A percentile compares a stretch with the other conserved stretches of the same genome.
These are phyloP conservation scores for Spodoptera picta DNA, from an alignment of 2,888 invertebrate species.

Conservation along the genomic window DNA sequence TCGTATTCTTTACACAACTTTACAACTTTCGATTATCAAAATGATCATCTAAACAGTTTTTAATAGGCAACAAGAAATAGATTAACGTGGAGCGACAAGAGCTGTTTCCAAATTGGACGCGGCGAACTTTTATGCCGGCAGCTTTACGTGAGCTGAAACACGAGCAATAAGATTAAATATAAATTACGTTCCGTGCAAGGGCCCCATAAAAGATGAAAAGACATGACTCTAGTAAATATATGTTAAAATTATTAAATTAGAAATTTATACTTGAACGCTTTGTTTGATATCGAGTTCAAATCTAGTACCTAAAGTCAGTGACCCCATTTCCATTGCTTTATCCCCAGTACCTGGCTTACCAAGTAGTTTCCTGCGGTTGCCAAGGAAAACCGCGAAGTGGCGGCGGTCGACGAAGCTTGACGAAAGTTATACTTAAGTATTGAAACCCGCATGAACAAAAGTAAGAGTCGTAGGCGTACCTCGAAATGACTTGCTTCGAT, in stretches of 20 bases:
- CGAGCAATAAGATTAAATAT: constrained; percentile 86
- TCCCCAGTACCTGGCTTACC: constrained; percentile 42
- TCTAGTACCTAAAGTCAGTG: constrained; percentile 14
- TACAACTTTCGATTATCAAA: constrained; percentile 27
- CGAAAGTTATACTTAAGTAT: constrained; percentile 49
- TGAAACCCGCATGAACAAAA: constrained; percentile 49
- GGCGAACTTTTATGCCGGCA: constrained; percentile 85
- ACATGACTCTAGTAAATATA: constrained; percentile 40
- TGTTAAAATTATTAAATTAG: constrained; percentile 10
- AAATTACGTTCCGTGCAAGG: constrained; percentile 80
- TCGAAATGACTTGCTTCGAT: constrained; percentile 25
- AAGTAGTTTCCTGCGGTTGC: constrained; percentile 47
- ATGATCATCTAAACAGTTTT: constrained; percentile 48
- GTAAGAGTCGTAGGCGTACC: constrained; percentile 32
- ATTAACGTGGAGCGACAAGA: constrained; percentile 70
- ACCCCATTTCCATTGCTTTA: constrained; percentile 44
- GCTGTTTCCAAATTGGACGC: constrained; percentile 81
- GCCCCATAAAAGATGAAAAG: constrained; percentile 67
- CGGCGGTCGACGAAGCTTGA: constrained; percentile 27
- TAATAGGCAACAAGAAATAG: constrained; percentile 58
- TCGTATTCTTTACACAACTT: constrained; percentile 32
- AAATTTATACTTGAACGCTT: constrained; percentile 1
- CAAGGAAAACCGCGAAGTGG: constrained; percentile 45
- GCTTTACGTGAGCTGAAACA: constrained; percentile 85
- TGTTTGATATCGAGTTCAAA: constrained; percentile 13